phyloP scores from a whole-genome alignment of 2,888 invertebrate species.

The Ectemnius lituratus region DNA sequence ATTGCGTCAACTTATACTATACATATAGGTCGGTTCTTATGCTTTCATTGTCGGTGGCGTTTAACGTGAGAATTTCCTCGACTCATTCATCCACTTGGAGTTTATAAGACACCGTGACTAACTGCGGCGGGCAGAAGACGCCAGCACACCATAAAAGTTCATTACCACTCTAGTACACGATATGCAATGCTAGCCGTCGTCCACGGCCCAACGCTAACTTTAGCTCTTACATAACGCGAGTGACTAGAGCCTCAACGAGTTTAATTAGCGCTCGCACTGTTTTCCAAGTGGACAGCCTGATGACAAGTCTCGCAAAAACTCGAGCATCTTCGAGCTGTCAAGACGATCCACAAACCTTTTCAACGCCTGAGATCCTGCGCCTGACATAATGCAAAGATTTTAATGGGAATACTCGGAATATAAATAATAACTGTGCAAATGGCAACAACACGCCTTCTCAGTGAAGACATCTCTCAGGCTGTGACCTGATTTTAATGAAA shows the following conservation, averaged over 20 bases:
- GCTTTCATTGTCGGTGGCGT: background rate
- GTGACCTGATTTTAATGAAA: no score
- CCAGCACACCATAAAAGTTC: slow-evolving; percentile 45
- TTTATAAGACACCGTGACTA: background rate
- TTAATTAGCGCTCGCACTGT: slow-evolving; percentile 62
- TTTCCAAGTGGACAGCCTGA: slow-evolving; percentile 44
- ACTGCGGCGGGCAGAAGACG: slow-evolving; percentile 26
- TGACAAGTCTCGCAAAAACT: slow-evolving; percentile 36
- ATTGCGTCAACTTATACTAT: slow-evolving; percentile 11
- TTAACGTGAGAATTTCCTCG: background rate
- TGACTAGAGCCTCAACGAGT: slow-evolving; percentile 60
- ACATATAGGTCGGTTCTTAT: background rate
- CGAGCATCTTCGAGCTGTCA: slow-evolving; percentile 3
- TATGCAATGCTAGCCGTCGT: slow-evolving; percentile 36
- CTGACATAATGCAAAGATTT: no score
- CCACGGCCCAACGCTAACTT: slow-evolving; percentile 56
- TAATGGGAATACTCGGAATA: no score
- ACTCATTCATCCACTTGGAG: background rate
- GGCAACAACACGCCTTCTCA: no score
- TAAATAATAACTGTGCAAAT: no score
- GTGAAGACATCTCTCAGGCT: no score
- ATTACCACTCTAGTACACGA: slow-evolving; percentile 33
- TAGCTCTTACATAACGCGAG: slow-evolving; percentile 61
- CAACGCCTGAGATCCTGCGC: background rate
- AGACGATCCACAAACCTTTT: background rate